A percentile compares a stretch with the other conserved stretches of the same genome.
Conservation (phyloP, 2,888 invertebrate species). For the Xanthia icteritia region DNA sequence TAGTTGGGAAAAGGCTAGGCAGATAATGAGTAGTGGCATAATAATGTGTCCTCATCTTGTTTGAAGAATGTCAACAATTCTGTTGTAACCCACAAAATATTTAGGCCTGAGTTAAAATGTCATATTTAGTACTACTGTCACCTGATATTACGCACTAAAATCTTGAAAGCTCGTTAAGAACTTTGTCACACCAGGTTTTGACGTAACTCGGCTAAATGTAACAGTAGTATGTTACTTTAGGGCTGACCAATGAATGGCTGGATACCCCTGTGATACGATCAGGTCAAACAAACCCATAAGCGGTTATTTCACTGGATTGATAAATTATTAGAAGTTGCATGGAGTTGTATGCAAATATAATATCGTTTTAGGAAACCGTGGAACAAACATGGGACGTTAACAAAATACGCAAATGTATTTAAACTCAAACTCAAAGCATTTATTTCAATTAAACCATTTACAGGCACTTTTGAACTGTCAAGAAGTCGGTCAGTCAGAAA, state of each 20-base stretch:
- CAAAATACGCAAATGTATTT: not conserved
- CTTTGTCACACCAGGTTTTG: slow-evolving; percentile 63
- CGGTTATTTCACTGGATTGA: not conserved
- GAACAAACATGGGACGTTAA: not conserved
- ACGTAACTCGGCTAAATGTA: slow-evolving; percentile 41
- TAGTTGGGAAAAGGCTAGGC: not conserved
- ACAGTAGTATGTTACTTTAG: slow-evolving; percentile 24
- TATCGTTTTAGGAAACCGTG: not conserved
- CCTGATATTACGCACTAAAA: slow-evolving; percentile 62
- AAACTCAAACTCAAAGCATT: no score
- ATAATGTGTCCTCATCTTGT: no score
- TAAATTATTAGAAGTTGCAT: not conserved
- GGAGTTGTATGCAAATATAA: not conserved
- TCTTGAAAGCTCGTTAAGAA: slow-evolving; percentile 67
- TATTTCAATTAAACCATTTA: no score
- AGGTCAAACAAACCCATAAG: not conserved
- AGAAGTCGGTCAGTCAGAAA: no score
- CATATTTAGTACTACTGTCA: slow-evolving; percentile 41
- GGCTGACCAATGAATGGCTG: slow-evolving; percentile 17
- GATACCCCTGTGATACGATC: not conserved
- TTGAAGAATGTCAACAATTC: not conserved
- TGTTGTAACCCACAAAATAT: slow-evolving; percentile 9
- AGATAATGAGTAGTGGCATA: not conserved
- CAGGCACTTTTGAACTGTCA: no score
- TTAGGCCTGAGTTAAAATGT: slow-evolving; percentile 19